These are phyloP conservation scores for Melanotus villosus DNA, from an alignment of 2,888 invertebrate species.

Conservation along the genomic window DNA sequence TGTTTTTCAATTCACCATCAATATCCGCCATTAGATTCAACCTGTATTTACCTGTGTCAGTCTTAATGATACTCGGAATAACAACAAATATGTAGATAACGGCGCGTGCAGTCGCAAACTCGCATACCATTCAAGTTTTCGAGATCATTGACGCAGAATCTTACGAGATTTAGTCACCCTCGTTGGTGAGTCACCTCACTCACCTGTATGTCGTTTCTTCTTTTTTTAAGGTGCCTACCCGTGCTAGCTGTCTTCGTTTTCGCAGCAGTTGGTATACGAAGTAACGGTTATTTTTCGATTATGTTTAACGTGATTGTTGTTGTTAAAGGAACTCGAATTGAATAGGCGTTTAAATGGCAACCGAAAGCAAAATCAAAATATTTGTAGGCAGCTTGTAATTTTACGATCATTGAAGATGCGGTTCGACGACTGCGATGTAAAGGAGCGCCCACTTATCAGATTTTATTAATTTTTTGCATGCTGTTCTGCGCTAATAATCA, in stretches of 20 bases:
- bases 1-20: too few relatives aligned
- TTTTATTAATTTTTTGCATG: not conserved
- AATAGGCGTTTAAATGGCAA: too few relatives aligned
- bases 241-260: not conserved
- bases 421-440: not conserved
- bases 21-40: too few relatives aligned
- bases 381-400: too few relatives aligned
- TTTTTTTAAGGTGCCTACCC: not conserved
- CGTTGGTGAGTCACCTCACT: slow-evolving; percentile 1
- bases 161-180: slow-evolving; percentile 19
- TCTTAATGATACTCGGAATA: not conserved
- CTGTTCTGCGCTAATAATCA: not conserved
- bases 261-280: not conserved
- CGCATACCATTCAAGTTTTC: not conserved
- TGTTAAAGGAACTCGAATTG: too few relatives aligned
- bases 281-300: too few relatives aligned
- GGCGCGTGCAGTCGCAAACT: not conserved
- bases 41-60: too few relatives aligned
- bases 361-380: too few relatives aligned
- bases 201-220: not conserved
- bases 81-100: slow-evolving; percentile 10
- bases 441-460: not conserved
- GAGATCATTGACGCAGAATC: slow-evolving; percentile 19
- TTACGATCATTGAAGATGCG: too few relatives aligned
- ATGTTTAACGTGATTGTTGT: too few relatives aligned